Conservation (phyloP, 2,888 invertebrate species). For the Onthophagus sagittarius region DNA sequence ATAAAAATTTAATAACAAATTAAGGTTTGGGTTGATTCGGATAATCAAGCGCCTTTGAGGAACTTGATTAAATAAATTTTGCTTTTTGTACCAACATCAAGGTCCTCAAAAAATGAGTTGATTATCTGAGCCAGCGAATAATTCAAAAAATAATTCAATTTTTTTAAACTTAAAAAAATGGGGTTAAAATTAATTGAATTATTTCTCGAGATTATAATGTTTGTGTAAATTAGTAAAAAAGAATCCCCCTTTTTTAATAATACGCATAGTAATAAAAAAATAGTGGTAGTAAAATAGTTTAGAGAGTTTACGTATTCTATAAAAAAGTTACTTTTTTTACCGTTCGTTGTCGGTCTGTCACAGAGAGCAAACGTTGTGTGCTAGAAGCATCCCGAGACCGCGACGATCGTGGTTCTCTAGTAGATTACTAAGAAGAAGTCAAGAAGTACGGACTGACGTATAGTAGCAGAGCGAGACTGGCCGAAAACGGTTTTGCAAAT, state of each 20-base stretch:
- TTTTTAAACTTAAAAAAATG: background rate
- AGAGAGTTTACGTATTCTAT: background rate
- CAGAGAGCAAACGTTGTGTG: conserved; percentile 7
- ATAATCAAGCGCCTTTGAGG: no score
- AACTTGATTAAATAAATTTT: no score
- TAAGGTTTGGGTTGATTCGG: no score
- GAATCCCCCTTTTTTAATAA: background rate
- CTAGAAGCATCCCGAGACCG: background rate
- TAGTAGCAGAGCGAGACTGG: background rate
- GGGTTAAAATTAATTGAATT: background rate
- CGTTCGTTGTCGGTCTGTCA: conserved; percentile 6
- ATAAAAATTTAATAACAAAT: no score
- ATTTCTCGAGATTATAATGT: background rate
- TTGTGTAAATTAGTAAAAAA: background rate
- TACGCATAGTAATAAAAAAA: background rate
- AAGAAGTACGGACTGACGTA: background rate
- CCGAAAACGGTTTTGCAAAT: background rate
- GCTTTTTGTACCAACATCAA: no score
- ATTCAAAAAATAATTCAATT: background rate
- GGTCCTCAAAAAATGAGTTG: no score
- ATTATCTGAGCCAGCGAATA: background rate
- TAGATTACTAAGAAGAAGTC: background rate
- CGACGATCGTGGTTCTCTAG: background rate
- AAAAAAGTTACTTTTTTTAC: conserved; percentile 5
- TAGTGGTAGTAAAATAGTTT: background rate